A percentile compares a stretch with the other conserved stretches of the same genome.
These are phyloP conservation scores for Drosophila anomalata DNA, from an alignment of 2,888 invertebrate species.

Conservation along the genomic window DNA sequence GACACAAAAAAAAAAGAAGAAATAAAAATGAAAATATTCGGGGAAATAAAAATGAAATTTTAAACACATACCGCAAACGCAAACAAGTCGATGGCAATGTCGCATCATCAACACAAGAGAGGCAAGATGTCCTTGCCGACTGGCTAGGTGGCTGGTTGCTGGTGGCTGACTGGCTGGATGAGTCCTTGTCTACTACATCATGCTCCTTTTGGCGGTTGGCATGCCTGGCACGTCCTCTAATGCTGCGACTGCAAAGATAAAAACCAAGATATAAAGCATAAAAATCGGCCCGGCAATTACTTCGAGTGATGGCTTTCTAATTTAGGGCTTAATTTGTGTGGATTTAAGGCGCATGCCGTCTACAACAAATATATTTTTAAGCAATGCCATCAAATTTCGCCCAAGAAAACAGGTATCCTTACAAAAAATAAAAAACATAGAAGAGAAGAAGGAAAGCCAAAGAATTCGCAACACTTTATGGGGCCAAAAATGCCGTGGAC, in stretches of 20 bases:
- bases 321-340: conserved; percentile 71
- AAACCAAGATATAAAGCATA: conserved; percentile 49
- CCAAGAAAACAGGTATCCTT: conserved; percentile 18
- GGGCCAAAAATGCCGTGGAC: conserved; percentile 35
- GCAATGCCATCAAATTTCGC: conserved; percentile 23
- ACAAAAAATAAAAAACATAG: conserved; percentile 15
- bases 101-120: conserved; percentile 17
- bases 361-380: conserved; percentile 38
- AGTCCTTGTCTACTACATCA: conserved; percentile 39
- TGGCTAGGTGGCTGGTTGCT: neutral
- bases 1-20: neutral
- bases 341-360: conserved; percentile 46
- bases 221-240: conserved; percentile 62
- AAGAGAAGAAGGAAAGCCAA: conserved; percentile 16
- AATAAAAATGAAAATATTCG: neutral
- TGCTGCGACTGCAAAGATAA: conserved; percentile 59
- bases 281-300: conserved; percentile 67
- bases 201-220: conserved; percentile 37
- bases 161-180: neutral
- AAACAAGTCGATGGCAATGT: conserved; percentile 28
- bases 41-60: conserved; percentile 35
- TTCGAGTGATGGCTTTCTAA: conserved; percentile 73
- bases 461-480: conserved; percentile 71
- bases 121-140: conserved; percentile 13
- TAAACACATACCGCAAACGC: conserved; percentile 50